phyloP scores from a whole-genome alignment of 2,113 vertebrate genomes.

The Lasiurus borealis region DNA sequence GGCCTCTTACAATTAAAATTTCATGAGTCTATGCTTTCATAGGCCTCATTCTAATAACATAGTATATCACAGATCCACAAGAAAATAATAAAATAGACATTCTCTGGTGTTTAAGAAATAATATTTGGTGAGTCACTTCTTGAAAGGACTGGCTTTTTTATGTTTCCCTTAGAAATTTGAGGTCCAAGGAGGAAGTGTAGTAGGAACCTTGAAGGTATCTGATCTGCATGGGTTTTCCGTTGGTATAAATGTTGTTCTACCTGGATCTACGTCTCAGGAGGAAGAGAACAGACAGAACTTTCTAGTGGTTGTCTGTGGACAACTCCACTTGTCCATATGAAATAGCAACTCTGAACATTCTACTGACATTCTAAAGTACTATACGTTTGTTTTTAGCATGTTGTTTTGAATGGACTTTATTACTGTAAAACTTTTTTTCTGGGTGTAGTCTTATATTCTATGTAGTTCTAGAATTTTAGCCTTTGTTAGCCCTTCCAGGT shows the following conservation, averaged over 20 bases:
- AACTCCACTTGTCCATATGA: neutral
- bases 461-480: neutral
- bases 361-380: neutral
- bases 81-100: neutral
- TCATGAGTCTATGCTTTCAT: neutral
- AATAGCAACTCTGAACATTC: neutral
- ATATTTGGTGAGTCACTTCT: neutral
- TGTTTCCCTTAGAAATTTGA: neutral
- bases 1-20: conserved; percentile 20
- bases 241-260: neutral
- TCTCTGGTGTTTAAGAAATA: neutral
- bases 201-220: neutral
- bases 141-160: neutral
- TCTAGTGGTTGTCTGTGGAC: too few relatives aligned
- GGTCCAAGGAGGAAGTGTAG: neutral
- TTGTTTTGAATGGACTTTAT: neutral
- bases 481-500: neutral
- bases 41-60: neutral
- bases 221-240: neutral
- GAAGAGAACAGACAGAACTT: neutral
- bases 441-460: neutral
- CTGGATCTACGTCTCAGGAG: neutral
- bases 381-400: neutral
- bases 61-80: neutral
- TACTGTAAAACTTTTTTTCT: neutral